Conservation (phyloP, 2,888 invertebrate species). For the Dichetophora obliterata region DNA sequence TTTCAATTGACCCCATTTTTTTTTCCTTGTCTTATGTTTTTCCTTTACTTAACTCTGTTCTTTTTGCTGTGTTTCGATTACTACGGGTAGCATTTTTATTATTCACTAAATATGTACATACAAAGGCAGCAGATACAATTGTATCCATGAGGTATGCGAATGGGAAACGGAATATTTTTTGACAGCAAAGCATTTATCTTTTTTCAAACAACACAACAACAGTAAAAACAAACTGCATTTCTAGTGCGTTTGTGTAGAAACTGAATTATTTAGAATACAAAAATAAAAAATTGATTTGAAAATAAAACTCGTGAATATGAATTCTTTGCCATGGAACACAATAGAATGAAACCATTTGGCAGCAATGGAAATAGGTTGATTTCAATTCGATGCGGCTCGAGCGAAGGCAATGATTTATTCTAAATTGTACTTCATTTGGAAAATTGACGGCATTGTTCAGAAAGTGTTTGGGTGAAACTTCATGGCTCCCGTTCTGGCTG, state of each 20-base stretch:
- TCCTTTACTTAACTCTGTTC: background rate
- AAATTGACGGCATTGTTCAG: no score
- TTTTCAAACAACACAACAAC: background rate
- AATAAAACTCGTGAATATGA: slow-evolving; percentile 4
- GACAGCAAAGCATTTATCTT: slow-evolving; percentile 44
- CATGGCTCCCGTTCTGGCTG: no score
- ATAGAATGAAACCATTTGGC: background rate
- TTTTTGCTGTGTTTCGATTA: background rate
- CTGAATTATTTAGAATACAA: slow-evolving; percentile 7
- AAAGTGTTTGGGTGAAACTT: no score
- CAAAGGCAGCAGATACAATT: slow-evolving; percentile 30
- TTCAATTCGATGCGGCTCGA: background rate
- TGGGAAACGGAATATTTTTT: slow-evolving; percentile 40
- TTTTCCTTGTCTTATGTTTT: slow-evolving; percentile 35
- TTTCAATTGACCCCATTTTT: slow-evolving; percentile 54
- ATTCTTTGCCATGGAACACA: background rate
- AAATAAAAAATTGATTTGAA: background rate
- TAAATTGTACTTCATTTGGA: no score
- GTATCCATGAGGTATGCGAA: slow-evolving; percentile 28
- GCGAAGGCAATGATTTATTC: background rate
- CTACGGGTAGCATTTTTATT: slow-evolving; percentile 22
- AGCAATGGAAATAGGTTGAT: background rate
- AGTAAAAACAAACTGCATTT: slow-evolving; percentile 42
- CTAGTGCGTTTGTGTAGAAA: slow-evolving; percentile 31
- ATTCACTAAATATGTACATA: slow-evolving; percentile 5